These are phyloP conservation scores for Tenthredo amoena DNA, from an alignment of 2,888 invertebrate species.

Conservation along the genomic window DNA sequence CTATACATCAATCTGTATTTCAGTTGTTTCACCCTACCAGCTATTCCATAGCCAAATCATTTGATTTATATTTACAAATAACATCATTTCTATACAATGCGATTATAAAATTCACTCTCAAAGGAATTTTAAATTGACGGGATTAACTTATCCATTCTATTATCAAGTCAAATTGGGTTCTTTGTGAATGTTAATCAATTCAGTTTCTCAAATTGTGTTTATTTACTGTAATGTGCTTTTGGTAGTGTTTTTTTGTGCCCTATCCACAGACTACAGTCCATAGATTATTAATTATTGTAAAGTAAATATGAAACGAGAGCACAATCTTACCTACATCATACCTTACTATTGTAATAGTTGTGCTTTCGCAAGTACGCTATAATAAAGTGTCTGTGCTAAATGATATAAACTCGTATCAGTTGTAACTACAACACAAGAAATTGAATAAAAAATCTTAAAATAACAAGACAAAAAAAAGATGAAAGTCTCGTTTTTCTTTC, in stretches of 20 bases:
- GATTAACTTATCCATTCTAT: background rate
- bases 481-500: background rate
- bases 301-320: conserved; percentile 29
- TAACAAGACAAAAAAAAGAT: background rate
- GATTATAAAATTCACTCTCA: background rate
- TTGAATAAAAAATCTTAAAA: conserved; percentile 14
- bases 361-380: conserved; percentile 36
- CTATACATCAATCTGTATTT: conserved; percentile 16
- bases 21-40: conserved; percentile 44
- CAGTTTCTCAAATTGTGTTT: conserved; percentile 22
- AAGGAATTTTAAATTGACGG: background rate
- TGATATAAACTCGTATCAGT: conserved; percentile 20
- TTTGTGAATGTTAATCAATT: conserved; percentile 26
- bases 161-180: background rate
- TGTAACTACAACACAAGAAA: conserved; percentile 6
- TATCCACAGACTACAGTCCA: conserved; percentile 35
- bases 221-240: conserved; percentile 29
- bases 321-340: background rate
- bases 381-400: conserved; percentile 47
- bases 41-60: conserved; percentile 36
- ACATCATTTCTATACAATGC: background rate
- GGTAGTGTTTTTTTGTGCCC: conserved; percentile 21
- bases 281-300: conserved; percentile 33
- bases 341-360: conserved; percentile 41
- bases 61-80: conserved; percentile 22